These are phyloP conservation scores for Tragelaphus strepsiceros DNA, from an alignment of 2,113 vertebrate genomes.

Conservation along the genomic window DNA sequence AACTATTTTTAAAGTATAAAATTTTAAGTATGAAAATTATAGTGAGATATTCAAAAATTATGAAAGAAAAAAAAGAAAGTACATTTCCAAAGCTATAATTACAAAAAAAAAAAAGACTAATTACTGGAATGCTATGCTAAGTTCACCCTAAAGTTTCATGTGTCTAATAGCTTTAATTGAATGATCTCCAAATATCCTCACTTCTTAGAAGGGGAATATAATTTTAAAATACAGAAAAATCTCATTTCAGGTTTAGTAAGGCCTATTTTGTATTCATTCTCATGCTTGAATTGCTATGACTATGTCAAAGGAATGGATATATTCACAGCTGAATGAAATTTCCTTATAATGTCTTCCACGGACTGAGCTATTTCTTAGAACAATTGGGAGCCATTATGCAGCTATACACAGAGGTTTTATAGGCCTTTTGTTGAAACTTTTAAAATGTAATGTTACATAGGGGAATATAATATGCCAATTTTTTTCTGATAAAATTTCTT, in stretches of 20 bases:
- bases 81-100: not conserved
- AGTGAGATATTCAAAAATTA: not conserved
- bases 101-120: not conserved
- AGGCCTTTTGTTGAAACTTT: constrained; percentile 62
- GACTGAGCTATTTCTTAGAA: constrained; percentile 62
- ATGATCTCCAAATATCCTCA: not conserved
- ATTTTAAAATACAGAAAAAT: constrained; percentile 35
- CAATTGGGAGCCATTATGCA: constrained; percentile 59
- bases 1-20: not conserved
- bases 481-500: constrained; percentile 55
- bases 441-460: constrained; percentile 55
- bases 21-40: not conserved
- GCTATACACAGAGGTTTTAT: constrained; percentile 62
- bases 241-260: not conserved
- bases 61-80: not conserved
- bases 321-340: constrained; percentile 59
- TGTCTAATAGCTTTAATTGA: constrained; percentile 17
- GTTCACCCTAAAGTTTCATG: not conserved
- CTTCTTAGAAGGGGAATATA: not conserved
- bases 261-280: constrained; percentile 58
- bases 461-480: constrained; percentile 46
- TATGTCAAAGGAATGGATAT: constrained; percentile 55
- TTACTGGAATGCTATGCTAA: not conserved
- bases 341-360: constrained; percentile 66
- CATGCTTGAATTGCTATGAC: constrained; percentile 54